Conservation (phyloP, 1,140 invertebrate species). For the Drosophila kanapiae region DNA sequence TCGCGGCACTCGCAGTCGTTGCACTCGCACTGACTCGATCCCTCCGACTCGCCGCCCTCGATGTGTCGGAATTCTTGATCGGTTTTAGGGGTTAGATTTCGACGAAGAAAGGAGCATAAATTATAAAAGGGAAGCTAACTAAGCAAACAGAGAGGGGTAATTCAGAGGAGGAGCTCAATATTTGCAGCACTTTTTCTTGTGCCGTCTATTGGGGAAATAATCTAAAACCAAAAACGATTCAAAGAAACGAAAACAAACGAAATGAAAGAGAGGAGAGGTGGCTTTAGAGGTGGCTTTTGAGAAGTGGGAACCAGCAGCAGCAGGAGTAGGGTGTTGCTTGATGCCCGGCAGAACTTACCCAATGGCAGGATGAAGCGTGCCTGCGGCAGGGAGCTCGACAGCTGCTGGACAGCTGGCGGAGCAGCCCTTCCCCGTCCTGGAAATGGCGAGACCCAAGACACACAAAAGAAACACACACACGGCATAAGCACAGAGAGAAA, state of each 20-base stretch:
- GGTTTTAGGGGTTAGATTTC: conserved; percentile 26
- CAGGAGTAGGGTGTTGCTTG: background rate
- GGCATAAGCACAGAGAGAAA: conserved; percentile 58
- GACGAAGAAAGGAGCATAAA: conserved; percentile 51
- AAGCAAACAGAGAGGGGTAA: conserved; percentile 30
- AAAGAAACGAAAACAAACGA: conserved; percentile 39
- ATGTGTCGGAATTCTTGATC: conserved; percentile 78
- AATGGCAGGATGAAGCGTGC: conserved; percentile 81
- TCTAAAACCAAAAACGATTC: conserved; percentile 71
- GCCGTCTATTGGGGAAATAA: conserved; percentile 84
- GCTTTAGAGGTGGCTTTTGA: conserved; percentile 25
- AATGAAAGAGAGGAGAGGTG: conserved; percentile 12
- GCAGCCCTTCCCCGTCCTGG: conserved; percentile 60
- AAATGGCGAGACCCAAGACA: conserved; percentile 52
- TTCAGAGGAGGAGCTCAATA: conserved; percentile 55
- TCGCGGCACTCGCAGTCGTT: conserved; percentile 66
- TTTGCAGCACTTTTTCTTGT: conserved; percentile 82
- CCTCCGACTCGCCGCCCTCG: conserved; percentile 75
- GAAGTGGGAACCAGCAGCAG: conserved; percentile 5
- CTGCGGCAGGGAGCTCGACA: conserved; percentile 52
- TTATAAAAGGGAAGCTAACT: conserved; percentile 51
- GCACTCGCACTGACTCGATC: conserved; percentile 55
- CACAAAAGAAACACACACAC: conserved; percentile 54
- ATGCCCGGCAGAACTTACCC: conserved; percentile 71
- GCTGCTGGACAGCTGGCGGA: conserved; percentile 13